Evolutionary conservation across 2,113 vertebrate genomes (phyloP).

Genomic region (Etheostoma cragini): DNA sequence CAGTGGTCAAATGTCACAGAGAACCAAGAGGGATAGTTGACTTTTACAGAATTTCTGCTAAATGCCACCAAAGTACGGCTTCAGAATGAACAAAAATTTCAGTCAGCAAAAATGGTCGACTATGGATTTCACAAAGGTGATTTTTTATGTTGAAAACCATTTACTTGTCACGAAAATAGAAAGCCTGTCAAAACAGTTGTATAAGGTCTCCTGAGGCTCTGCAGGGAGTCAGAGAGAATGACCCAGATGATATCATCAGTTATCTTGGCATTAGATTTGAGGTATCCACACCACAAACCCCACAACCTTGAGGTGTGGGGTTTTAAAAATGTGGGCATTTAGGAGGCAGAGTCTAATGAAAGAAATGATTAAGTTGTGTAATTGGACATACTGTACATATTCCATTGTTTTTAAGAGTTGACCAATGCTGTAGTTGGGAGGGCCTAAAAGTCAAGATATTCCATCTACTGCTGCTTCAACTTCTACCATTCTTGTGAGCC

Average conservation of each 20-base stretch:
- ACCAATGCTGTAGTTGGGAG: not conserved
- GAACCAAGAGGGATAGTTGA: not conserved
- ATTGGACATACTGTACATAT: not conserved
- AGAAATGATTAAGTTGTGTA: not conserved
- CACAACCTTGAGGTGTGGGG: slow-evolving; percentile 3
- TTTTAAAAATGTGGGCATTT: slow-evolving; percentile 1
- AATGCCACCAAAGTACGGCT: not conserved
- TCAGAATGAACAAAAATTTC: not conserved
- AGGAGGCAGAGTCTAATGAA: slow-evolving; percentile 7
- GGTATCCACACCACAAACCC: slow-evolving; percentile 13
- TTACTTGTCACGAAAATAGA: not conserved
- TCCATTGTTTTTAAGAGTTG: not conserved
- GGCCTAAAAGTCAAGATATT: not conserved
- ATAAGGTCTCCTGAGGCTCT: not conserved
- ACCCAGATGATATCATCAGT: slow-evolving; percentile 16
- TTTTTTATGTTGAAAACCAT: not conserved
- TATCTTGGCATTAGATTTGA: slow-evolving; percentile 16
- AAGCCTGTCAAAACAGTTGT: not conserved
- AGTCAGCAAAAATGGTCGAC: not conserved
- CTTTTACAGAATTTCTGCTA: not conserved
- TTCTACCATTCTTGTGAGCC: not conserved
- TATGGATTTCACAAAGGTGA: not conserved
- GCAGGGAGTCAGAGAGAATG: slow-evolving; percentile 7
- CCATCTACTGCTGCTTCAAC: not conserved
- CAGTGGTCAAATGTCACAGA: slow-evolving; percentile 17